A percentile compares a stretch with the other conserved stretches of the same genome.
phyloP scores from a whole-genome alignment of 2,888 invertebrate genomes.

The Trichogramma dendrolimi region DNA sequence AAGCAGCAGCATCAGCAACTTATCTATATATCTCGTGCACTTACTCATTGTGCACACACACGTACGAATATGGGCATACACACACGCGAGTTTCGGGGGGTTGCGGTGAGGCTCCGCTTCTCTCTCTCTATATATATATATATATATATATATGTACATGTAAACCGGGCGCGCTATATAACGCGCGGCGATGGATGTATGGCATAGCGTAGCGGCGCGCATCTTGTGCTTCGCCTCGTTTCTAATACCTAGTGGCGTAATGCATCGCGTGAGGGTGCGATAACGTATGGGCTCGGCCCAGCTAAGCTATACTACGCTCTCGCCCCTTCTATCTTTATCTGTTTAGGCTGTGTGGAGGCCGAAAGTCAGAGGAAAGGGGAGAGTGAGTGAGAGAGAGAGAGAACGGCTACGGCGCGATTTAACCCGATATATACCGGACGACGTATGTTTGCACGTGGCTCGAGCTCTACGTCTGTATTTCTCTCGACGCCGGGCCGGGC shows the following conservation, averaged over 20 bases:
- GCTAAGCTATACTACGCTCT: background rate
- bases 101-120: too few species aligned
- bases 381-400: background rate
- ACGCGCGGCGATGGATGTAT: too few species aligned
- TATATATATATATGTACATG: too few species aligned
- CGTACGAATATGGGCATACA: too few species aligned
- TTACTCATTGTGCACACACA: too few species aligned
- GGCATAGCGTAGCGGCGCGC: background rate
- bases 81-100: too few species aligned
- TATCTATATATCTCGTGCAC: too few species aligned
- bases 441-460: conserved; percentile 1
- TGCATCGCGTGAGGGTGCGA: conserved; percentile 26
- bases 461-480: background rate
- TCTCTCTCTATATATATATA: too few species aligned
- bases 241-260: conserved; percentile 27
- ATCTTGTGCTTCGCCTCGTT: conserved; percentile 2
- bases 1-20: too few species aligned
- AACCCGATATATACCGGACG: conserved; percentile 18
- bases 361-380: background rate
- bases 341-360: conserved; percentile 15
- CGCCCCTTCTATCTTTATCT: background rate
- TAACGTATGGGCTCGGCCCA: conserved; percentile 15
- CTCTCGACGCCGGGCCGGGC: conserved; percentile 1
- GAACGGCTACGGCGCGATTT: background rate
- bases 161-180: too few species aligned